Conservation (phyloP, 2,113 vertebrate genomes). For the Galeopterus variegatus region DNA sequence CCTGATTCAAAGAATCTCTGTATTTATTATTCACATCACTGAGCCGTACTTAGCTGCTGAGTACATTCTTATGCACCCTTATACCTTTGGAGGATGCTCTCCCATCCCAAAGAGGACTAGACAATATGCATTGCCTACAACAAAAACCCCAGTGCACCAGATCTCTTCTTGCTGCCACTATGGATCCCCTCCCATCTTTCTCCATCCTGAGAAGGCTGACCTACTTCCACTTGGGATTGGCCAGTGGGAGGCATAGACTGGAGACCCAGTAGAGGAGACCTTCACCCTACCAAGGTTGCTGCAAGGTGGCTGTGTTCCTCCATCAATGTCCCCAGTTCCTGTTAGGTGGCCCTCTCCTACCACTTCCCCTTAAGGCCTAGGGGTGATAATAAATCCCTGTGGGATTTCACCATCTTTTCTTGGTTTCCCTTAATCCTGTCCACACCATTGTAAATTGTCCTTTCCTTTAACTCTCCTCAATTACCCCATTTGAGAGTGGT, state of each 20-base stretch:
- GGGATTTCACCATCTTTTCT: neutral
- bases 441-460: neutral
- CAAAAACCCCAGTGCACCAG: neutral
- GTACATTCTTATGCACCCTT: neutral
- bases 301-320: neutral
- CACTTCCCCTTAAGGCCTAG: neutral
- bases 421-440: neutral
- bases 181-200: neutral
- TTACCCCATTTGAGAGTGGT: neutral
- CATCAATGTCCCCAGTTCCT: neutral
- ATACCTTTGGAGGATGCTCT: neutral
- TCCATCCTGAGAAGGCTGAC: neutral
- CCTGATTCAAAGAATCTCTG: neutral
- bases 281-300: neutral
- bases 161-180: neutral
- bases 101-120: neutral
- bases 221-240: neutral
- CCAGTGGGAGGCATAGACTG: neutral
- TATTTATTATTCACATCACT: neutral
- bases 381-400: neutral
- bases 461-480: neutral
- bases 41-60: neutral
- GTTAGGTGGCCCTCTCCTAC: neutral
- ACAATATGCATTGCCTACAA: neutral
- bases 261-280: neutral